Conservation (phyloP, 2,113 vertebrate species). For the Athene cunicularia region DNA sequence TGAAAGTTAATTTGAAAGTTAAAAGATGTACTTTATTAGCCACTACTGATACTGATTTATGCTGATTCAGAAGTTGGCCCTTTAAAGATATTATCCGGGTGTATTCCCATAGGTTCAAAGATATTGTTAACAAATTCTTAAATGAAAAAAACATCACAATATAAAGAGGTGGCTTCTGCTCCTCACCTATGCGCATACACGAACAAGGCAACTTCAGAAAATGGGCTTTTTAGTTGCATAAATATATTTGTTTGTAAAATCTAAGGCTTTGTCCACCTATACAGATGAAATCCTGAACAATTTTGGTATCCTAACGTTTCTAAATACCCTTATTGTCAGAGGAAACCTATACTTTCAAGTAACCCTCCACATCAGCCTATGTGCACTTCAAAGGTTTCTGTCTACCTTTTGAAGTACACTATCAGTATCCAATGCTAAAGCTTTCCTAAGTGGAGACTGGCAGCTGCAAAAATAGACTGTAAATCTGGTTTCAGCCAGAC, state of each 20-base stretch:
- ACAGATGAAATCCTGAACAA: neutral
- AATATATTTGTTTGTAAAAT: neutral
- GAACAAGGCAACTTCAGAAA: neutral
- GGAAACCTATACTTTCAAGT: neutral
- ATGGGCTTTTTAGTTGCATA: neutral
- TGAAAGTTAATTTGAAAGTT: neutral
- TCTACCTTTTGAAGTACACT: slow-evolving; percentile 55
- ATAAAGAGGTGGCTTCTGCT: neutral
- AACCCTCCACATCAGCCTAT: neutral
- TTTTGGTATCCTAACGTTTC: neutral
- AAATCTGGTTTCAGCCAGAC: slow-evolving; percentile 65
- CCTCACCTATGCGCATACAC: neutral
- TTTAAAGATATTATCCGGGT: neutral
- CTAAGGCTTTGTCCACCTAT: neutral
- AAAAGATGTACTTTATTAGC: neutral
- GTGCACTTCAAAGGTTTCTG: slow-evolving; percentile 48
- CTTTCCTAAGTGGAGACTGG: slow-evolving; percentile 54
- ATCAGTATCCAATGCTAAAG: neutral
- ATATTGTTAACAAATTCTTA: neutral
- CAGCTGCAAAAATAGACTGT: slow-evolving; percentile 65
- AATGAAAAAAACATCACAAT: neutral
- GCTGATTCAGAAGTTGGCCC: neutral
- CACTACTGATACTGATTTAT: neutral
- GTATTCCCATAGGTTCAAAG: neutral
- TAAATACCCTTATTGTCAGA: neutral